Base-by-base conservation (phyloP, 1,140 invertebrate species). In the Pseudomyrmex pallidus region DNA sequence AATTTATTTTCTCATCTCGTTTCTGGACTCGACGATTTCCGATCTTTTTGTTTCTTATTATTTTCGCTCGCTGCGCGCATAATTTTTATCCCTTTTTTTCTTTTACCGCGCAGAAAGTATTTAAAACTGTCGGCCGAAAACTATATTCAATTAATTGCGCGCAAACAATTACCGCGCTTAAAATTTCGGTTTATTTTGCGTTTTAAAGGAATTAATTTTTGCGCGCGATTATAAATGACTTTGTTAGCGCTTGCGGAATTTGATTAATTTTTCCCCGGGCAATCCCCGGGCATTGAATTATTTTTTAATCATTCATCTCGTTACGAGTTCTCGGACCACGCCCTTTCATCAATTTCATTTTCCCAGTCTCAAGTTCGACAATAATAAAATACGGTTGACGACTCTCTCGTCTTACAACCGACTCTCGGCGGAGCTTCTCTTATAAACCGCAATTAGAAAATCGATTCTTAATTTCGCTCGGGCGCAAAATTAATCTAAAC, bases 371-470 rank as follows among this genome's bases (percentile, higher is more conserved):
- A 59, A 68, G 20, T 70, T 68, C 22, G 15, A n/a, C 35, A 70
- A 50, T 78, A 70, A 70, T 78, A 70, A 78, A 78, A 70, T 22
- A 20, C 2, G 44, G 22, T 70, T 48, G 44, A 78, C 44, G 44
- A 70, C 20, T 68, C 52, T 78, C 12, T 8, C 54, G 44, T 35
- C 5, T 35, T 35, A 4, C 59, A 70, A 78, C 15, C 15, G 20
- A 44, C 5, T 76, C 25, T n/a, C 12, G 10, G 5, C 15, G 44
- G 15, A n/a, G 44, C 64, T 35, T 35, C 35, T 59, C 35, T 46
- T 44, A 59, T 78, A 68, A 78, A 78, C 64, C 48, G 44, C 54
- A 78, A 78, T 78, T 78, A 78, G 12, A 22, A 44, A 10, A 78
- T 78, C 63, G 63, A 78, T 68, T 78, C 57, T 70, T 78, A 68